Evolutionary conservation across 1,140 invertebrate species (phyloP).

Genomic region (Scaptomyza montana): DNA sequence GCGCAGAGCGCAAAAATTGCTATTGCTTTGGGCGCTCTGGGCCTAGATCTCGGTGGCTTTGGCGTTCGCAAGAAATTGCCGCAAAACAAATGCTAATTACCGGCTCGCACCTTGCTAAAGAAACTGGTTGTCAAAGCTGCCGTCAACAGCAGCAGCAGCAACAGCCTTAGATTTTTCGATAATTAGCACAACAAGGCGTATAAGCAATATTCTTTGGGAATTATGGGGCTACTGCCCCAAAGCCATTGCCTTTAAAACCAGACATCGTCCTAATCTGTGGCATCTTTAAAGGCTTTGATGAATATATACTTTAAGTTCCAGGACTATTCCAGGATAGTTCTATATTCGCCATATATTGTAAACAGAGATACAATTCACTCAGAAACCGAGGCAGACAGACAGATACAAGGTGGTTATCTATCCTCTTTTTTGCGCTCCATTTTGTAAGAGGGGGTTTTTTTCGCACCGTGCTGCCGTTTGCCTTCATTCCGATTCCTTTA

Average conservation of each 20-base stretch:
- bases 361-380: conserved; percentile 27
- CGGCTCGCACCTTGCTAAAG: conserved; percentile 26
- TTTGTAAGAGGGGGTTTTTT: conserved; percentile 9
- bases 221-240: conserved; percentile 8
- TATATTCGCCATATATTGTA: too few relatives aligned
- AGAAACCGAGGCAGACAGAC: conserved; percentile 10
- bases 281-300: too few relatives aligned
- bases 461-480: conserved; percentile 13
- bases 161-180: conserved; percentile 28
- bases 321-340: too few relatives aligned
- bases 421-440: conserved; percentile 8
- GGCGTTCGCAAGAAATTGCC: conserved; percentile 39
- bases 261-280: too few relatives aligned
- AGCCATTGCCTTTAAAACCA: conserved; percentile 9
- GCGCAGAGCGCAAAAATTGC: conserved; percentile 33
- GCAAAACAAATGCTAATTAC: conserved; percentile 63
- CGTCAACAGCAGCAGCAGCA: conserved; percentile 21
- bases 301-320: too few relatives aligned
- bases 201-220: conserved; percentile 23
- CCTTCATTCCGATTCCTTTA: conserved; percentile 22
- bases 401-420: conserved; percentile 5
- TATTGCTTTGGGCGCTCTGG: conserved; percentile 26
- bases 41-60: conserved; percentile 32
- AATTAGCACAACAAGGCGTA: conserved; percentile 49
- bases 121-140: conserved; percentile 49